These are phyloP conservation scores for Papilio glaucus DNA, from an alignment of 1,140 invertebrate genomes.

Conservation along the genomic window DNA sequence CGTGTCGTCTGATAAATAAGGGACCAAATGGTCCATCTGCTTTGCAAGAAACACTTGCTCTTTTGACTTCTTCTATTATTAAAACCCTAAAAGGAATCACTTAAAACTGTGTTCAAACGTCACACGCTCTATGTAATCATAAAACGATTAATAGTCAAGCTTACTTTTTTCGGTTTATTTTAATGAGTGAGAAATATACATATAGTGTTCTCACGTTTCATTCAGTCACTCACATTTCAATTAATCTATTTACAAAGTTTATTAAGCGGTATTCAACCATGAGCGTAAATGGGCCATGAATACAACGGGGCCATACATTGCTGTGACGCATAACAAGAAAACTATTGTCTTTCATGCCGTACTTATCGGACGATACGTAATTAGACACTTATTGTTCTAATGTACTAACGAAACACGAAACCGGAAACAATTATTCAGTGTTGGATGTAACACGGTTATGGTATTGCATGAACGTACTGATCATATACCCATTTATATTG, in stretches of 20 bases:
- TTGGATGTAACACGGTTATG: not conserved
- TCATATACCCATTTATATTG: too few species aligned
- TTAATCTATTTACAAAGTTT: not conserved
- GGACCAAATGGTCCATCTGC: too few species aligned
- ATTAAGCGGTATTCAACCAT: conserved; percentile 12
- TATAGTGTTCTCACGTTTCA: not conserved
- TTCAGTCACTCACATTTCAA: too few species aligned
- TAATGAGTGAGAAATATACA: too few species aligned
- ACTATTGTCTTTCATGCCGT: not conserved
- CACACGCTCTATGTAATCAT: too few species aligned
- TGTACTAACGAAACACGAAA: not conserved
- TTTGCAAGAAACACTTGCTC: too few species aligned
- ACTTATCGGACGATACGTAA: conserved; percentile 3
- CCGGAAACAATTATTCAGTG: conserved; percentile 1
- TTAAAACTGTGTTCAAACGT: too few species aligned
- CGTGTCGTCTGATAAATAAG: too few species aligned
- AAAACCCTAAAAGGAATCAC: too few species aligned
- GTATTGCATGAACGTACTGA: not conserved
- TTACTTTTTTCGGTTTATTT: too few species aligned
- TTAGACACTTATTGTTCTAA: conserved; percentile 15
- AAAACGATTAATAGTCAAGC: too few species aligned
- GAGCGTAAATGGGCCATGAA: not conserved
- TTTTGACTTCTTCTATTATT: too few species aligned
- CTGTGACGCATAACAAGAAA: not conserved
- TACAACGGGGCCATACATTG: conserved; percentile 12